Evolutionary conservation across 2,888 invertebrate genomes (phyloP).

Genomic region (Agrochola lychnidis): DNA sequence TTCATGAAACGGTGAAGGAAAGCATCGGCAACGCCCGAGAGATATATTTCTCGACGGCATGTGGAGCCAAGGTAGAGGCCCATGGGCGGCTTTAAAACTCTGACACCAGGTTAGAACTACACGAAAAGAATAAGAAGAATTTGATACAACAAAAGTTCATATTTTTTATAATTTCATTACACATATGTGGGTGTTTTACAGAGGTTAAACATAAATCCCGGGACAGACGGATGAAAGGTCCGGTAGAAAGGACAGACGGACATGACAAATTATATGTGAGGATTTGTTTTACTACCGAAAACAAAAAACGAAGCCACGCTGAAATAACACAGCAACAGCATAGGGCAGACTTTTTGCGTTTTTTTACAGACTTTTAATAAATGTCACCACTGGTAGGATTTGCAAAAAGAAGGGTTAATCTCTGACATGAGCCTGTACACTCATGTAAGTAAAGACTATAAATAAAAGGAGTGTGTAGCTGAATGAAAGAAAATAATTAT

Average conservation of each 20-base stretch:
- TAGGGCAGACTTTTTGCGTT: not conserved
- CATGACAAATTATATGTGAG: conserved; percentile 45
- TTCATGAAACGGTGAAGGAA: too few relatives aligned
- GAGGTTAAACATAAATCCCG: conserved; percentile 3
- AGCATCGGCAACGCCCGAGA: too few relatives aligned
- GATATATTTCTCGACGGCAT: too few relatives aligned
- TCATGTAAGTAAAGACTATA: not conserved
- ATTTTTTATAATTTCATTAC: conserved; percentile 3
- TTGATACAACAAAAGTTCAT: not conserved
- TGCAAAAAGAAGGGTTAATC: conserved; percentile 34
- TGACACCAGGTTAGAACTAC: too few relatives aligned
- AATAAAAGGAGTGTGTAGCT: not conserved
- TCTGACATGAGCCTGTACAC: not conserved
- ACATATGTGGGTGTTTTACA: not conserved
- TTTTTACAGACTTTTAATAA: conserved; percentile 16
- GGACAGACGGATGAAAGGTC: conserved; percentile 18
- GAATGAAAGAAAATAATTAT: not conserved
- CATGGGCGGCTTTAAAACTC: too few relatives aligned
- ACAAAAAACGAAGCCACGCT: conserved; percentile 19
- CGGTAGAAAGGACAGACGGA: conserved; percentile 23
- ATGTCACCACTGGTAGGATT: conserved; percentile 13
- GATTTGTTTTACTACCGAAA: conserved; percentile 24
- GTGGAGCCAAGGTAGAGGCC: too few relatives aligned
- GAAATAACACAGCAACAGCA: conserved; percentile 18
- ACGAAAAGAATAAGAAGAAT: too few relatives aligned